Base-by-base conservation (phyloP, 2,113 vertebrate genomes). In the Planiliza haematocheilus region DNA sequence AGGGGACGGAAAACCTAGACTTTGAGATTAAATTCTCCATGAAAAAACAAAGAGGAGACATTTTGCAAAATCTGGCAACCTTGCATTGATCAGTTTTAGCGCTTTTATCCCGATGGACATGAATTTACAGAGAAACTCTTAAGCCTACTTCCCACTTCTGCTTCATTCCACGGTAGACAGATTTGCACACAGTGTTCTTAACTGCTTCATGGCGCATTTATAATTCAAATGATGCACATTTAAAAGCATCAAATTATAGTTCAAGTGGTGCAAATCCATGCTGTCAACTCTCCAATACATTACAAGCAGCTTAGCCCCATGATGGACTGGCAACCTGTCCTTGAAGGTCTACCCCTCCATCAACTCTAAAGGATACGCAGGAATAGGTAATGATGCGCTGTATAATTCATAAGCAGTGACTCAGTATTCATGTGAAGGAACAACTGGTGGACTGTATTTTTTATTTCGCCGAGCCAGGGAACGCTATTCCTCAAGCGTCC, bases 191-290 rank as follows among this genome's bases (percentile, higher is more conserved):
- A 21, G 24, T 80, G 72, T 84, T 77, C 79, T 67, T 84, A 41
- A 69, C 50, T 51, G 11, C 51, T 77, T 86, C 77, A 77, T 68
- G 53, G 55, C 48, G 38, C 83, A 85, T 89, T 74, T 81, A 78
- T 83, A 84, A 85, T 90, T 79, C 43, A 83, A 77, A 84, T 24
- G 10, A 10, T 30, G 76, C 57, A 50, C 61, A 51, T 79, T 82
- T 82, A 52, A 70, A 41, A 43, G 64, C 42, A 71, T 72, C 37
- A 78, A 43, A 49, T 81, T 53, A 67, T 69, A 51, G 63, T 69
- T 77, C 55, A 81, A 49, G 51, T 14, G 13, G 45, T 71, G 74
- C 71, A 62, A 78, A 62, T 75, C 59, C 68, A 57, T 65, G 51
- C 37, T 38, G 61, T 61, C 73, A 77, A 84, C 86, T 70, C 68